Evolutionary conservation across 2,888 invertebrate genomes (phyloP), one percentile per base, ranked within the genome.

Genomic region (Microplitis deprimator): DNA sequence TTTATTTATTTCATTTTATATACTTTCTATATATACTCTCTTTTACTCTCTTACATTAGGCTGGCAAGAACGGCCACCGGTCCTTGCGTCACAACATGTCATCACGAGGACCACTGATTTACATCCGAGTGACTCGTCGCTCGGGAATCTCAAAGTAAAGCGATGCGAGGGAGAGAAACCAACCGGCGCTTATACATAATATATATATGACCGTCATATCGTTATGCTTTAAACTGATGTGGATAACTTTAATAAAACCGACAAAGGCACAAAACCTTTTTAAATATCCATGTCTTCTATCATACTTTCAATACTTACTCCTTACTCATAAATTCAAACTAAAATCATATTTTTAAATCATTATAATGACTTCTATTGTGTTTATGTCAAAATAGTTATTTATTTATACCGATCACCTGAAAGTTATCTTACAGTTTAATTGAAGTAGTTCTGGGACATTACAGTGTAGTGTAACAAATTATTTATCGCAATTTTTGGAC

Each of bases 131-230:
- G 64, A 67, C 68, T 76, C 62, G 67, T 68, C 77, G 73, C 73
- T 77, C 79, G 75, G 62, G 68, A 72, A 68, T 69, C 75, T 78
- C 76, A 76, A 76, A 73, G 79, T 76, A 75, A 77, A 76, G 77
- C 50, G 50, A 50, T 50, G 10, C 13, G 70, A 41, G 64, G 67
- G 39, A 72, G 69, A 64, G 65, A 71, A 72, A 67, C 74, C 77
- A 76, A 75, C 72, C 77, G 74, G 69, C 75, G 79, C 79, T 86
- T 87, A 85, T 85, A 86, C 85, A 86, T 86, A 85, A 87, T 86
- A 88, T 87, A 87, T 84, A 82, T 85, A 83, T 84, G 83, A 81
- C 83, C 85, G 83, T 88, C 87, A 88, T 88, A 88, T 87, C 86
- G 87, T 85, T 87, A 86, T 86, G 86, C 84, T 81, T 60, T 81